Evolutionary conservation across 2,888 invertebrate species (phyloP), one percentile per base, ranked within the genome.

Genomic region (Ischnus inquisitorius): DNA sequence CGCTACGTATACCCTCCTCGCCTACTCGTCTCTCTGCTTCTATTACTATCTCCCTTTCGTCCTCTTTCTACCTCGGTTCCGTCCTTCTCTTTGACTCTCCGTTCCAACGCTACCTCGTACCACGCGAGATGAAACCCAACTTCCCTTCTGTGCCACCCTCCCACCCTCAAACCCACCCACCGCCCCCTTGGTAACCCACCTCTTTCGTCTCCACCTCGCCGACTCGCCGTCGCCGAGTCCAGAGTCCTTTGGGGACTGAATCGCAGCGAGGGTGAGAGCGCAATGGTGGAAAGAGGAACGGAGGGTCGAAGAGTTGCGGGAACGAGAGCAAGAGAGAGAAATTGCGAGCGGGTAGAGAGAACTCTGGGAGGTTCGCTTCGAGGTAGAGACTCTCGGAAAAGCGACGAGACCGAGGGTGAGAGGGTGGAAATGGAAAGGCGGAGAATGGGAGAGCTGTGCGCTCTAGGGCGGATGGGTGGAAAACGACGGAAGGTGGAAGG

Each of bases 91-190:
- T 54, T 65, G 43, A 19, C 51, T 54, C 69, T 41, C 69, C 28
- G 19, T 41, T 60, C 28, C 39, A 48, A 79, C 76, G 51, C 71
- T 83, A 54, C 84, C 82, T 77, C 87, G 90, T 89, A 90, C 89
- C 91, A 91, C 91, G 90, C 92, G 92, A 93, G 92, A 93, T 93
- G 93, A 92, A 93, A 93, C 92, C 90, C 92, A 92, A 93, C 92
- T 92, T 92, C 92, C 89, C 90, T 90, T 90, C 86, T 82, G 54
- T 84, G 84, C 86, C 76, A 83, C 85, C 80, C 78, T 68, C 78
- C 60, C 78, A 22, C 34, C 51, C 67, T n/a, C n/a, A n/a, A n/a
- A n/a, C n/a, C 41, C 77, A 51, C 51, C 67, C 82, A 82, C 86
- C 87, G 86, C 87, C 85, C 85, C 89, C 83, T 83, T 88, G 85